phyloP scores from a whole-genome alignment of 2,888 invertebrate genomes.

The Dasysyrphus tricinctus region DNA sequence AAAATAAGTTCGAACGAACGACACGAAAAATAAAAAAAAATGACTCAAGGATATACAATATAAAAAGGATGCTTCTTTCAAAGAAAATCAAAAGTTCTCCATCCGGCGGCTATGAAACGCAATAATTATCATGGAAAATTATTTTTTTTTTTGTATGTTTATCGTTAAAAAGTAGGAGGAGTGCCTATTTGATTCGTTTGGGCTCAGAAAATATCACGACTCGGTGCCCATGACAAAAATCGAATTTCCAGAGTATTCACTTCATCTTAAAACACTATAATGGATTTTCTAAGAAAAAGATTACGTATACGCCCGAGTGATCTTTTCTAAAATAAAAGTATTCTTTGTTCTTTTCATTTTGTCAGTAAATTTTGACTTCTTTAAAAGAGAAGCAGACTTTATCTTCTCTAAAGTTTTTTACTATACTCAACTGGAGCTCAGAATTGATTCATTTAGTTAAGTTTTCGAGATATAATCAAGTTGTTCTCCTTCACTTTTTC shows the following conservation, averaged over 20 bases:
- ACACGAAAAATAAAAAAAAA: constrained; percentile 5
- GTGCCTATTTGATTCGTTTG: not conserved
- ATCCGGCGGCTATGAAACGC: constrained; percentile 67
- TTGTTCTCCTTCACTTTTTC: too few species aligned
- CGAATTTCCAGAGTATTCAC: not conserved
- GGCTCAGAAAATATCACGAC: constrained; percentile 35
- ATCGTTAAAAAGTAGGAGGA: not conserved
- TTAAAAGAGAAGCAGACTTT: too few species aligned
- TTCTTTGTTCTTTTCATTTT: too few species aligned
- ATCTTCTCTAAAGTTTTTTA: too few species aligned
- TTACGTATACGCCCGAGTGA: constrained; percentile 7
- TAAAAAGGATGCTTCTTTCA: constrained; percentile 57
- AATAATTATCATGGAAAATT: constrained; percentile 61
- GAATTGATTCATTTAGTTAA: too few species aligned
- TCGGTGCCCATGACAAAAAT: constrained; percentile 17
- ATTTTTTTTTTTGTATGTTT: constrained; percentile 37
- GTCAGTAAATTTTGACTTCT: too few species aligned
- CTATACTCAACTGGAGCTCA: too few species aligned
- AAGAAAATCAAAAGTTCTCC: constrained; percentile 69
- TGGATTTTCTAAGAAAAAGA: not conserved
- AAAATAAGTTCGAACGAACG: constrained; percentile 33
- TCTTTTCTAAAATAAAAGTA: not conserved
- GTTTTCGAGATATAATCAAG: too few species aligned
- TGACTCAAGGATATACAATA: constrained; percentile 3
- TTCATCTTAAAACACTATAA: not conserved